These are phyloP conservation scores for Cylas formicarius DNA, from an alignment of 1,140 invertebrate species.

Conservation along the genomic window DNA sequence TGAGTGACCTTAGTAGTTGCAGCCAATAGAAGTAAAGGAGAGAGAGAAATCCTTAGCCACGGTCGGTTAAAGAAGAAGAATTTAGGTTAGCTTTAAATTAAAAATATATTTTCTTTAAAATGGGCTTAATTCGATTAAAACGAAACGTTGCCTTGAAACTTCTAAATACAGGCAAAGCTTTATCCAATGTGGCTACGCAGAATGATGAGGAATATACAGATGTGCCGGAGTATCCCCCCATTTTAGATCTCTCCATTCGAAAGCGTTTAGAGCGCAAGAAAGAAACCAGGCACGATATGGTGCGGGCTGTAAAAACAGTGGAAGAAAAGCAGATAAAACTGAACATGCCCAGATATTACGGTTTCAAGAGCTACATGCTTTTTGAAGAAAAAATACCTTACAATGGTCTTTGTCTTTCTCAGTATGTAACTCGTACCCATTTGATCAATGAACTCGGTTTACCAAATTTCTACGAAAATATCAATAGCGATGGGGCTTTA, in stretches of 20 bases:
- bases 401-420: conserved; percentile 56
- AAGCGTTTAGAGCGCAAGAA: conserved; percentile 41
- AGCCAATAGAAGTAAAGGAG: no score
- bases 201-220: conserved; percentile 34
- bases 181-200: conserved; percentile 12
- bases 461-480: conserved; percentile 48
- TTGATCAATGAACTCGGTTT: conserved; percentile 47
- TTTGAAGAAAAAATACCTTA: conserved; percentile 55
- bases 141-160: conserved; percentile 2
- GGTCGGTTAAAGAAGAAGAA: no score
- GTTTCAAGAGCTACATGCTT: conserved; percentile 58
- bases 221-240: conserved; percentile 52
- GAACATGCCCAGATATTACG: conserved; percentile 73
- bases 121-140: conserved; percentile 26
- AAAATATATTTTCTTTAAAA: no score
- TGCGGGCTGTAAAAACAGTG: conserved; percentile 58
- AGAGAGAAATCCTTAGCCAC: no score
- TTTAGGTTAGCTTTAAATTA: no score
- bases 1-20: no score
- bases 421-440: conserved; percentile 67
- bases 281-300: conserved; percentile 48
- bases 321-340: conserved; percentile 77
- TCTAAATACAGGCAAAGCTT: conserved; percentile 11
- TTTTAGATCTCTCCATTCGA: conserved; percentile 48
- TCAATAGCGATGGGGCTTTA: conserved; percentile 41